Evolutionary conservation across 2,797 vertebrate species (phyloP).

Genomic region (Chaunax sp.): DNA sequence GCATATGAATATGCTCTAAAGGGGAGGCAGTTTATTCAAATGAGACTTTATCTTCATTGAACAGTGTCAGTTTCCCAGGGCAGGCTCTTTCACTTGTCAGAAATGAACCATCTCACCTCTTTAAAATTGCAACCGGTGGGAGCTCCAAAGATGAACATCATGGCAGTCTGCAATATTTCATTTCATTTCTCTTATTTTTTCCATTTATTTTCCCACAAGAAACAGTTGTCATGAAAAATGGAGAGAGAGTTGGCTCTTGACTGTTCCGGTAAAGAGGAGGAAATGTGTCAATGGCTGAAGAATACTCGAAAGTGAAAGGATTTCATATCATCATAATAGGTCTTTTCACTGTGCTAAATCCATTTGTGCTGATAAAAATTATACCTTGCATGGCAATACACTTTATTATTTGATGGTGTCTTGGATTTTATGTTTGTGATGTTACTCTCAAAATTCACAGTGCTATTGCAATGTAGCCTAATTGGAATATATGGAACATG

Average conservation of each 20-base stretch:
- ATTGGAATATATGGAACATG: not conserved
- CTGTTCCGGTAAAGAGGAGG: conserved; percentile 50
- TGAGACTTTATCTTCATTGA: conserved; percentile 70
- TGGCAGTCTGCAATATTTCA: conserved; percentile 38
- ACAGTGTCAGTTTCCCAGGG: conserved; percentile 56
- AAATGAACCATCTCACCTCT: conserved; percentile 67
- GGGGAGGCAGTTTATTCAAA: conserved; percentile 71
- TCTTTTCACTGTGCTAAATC: not conserved
- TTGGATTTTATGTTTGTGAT: not conserved
- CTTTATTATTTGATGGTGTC: conserved; percentile 3
- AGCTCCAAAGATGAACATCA: conserved; percentile 47
- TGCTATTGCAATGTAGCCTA: not conserved
- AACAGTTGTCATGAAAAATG: conserved; percentile 58
- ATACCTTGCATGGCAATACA: not conserved
- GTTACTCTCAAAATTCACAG: not conserved
- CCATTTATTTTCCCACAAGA: conserved; percentile 44
- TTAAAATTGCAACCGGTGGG: conserved; percentile 54
- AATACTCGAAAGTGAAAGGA: conserved; percentile 10
- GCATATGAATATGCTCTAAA: conserved; percentile 71
- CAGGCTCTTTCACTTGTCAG: conserved; percentile 63
- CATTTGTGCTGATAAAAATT: conserved; percentile 2
- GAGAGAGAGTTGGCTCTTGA: conserved; percentile 24
- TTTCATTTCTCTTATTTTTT: conserved; percentile 16
- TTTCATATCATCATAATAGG: conserved; percentile 8
- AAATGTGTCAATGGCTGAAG: conserved; percentile 12